Base-by-base conservation (phyloP, 1,140 invertebrate species). In the Belonocnema kinseyi region DNA sequence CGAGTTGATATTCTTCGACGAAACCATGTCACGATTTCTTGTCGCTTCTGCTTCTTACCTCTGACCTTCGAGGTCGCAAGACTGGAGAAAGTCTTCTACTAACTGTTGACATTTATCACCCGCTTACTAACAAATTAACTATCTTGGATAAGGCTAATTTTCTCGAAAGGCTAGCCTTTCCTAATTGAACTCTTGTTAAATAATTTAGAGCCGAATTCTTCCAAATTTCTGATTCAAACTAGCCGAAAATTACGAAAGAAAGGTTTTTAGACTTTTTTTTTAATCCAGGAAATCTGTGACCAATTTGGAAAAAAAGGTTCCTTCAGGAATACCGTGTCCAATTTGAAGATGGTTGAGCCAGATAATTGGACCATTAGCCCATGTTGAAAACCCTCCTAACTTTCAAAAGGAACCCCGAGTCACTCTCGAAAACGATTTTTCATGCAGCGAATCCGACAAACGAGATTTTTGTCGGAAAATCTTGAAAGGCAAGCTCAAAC, bases 331-430 rank as follows among this genome's bases (percentile, higher is more conserved):
- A 66, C 26, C 61, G 40, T 66, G 26, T 66, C 61, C 12, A 33
- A 66, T 46, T 40, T 13, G n/a, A 66, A 66, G 61, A 66, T 66
- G 61, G 61, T 66, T 16, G 26, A n/a, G 61, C 61, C 61, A 46
- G 61, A 66, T 66, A 66, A 66, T 66, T 66, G 61, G 61, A n/a
- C 61, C 61, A 66, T 66, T 66, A 66, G 61, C 33, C 61, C 61
- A 21, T 21, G 61, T 33, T 66, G 5, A 21, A 66, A 40, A 21
- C 61, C 26, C 40, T 66, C 26, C 16, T 40, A 46, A 66, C n/a
- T 66, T 66, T 40, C 33, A 40, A 66, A 17, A 66, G 61, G n/a
- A 66, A 26, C 33, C 26, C 40, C 33, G 13, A 46, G 33, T 66
- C 14, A 66, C 61, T 66, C 40, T 66, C 8, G 14, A 46, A 66